Base-by-base conservation (phyloP, 2,797 vertebrate genomes). In the Pipistrellus pygmaeus region DNA sequence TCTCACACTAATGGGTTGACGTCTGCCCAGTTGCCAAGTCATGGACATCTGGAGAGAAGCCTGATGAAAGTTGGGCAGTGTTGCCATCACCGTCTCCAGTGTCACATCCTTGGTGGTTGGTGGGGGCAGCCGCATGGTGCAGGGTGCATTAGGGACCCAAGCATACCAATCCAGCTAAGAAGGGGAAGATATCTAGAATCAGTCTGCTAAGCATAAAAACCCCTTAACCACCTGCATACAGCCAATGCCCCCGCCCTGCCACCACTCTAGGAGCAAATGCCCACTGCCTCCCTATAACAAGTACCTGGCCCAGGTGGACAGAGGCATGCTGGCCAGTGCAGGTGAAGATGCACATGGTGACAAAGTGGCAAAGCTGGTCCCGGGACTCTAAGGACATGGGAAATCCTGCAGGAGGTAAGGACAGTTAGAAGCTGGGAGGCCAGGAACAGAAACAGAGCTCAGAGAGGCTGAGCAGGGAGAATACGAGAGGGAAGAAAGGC, bases 41-140 rank as follows among this genome's bases (percentile, higher is more conserved):
- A 99, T 98, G 3, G 98, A 98, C 98, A 99, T 98, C 97, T 99
- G 98, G 64, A 99, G 69, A 75, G 98, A 98, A n/a, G 98, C 98
- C 64, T 98, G 98, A 85, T 98, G 98, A 72, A 98, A 95, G 78
- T 98, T 98, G 4, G 98, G 99, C 11, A 99, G 98, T 5, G 98
- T 97, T 2, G 97, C 98, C 98, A 99, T 99, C 91, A 99, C 97
- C 18, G 97, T 97, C 85, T 98, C 97, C 98, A 99, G 97, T 0
- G 91, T 97, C 0, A 41, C 94, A 35, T 96, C 96, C 92, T 99
- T 99, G 96, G 98, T 97, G 57, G 85, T 96, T 0, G 93, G 96
- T 0, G 93, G 96, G 32, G 89, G 96, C 60, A 85, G 93, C 98
- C 98, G 96, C 98, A 98, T 97, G 96, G 98, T 84, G 98, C 98